Evolutionary conservation across 2,113 vertebrate species (phyloP), one percentile per base, ranked within the genome.

Genomic region (Lipotes vexillifer): DNA sequence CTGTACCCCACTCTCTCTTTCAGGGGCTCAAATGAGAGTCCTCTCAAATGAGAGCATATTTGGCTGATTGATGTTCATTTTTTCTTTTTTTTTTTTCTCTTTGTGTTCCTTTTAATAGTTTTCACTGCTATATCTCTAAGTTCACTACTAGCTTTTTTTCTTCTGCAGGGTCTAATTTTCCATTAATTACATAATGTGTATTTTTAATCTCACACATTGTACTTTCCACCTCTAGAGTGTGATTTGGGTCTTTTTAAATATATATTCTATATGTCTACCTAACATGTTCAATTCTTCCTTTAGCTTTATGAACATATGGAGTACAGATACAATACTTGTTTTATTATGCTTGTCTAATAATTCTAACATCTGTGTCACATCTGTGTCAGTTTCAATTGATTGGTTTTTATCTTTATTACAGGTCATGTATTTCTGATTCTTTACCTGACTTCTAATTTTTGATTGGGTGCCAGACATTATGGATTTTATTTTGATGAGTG

Each of bases 301-400:
- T 81, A 71, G 69, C 23, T 92, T 61, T 69, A 31, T 68, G 31
- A 96, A 61, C 66, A 86, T 77, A 88, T 61, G 61, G 44, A 90
- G 31, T 72, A 89, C 7, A 44, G 29, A 94, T 55, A 55, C 77
- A 88, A 74, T 77, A 94, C 78, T 38, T 25, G 20, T 71, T 90
- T 77, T 88, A 77, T 86, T 74, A 68, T 71, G 44, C 8, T 94
- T 85, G 3, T 78, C 66, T 93, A 21, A 71, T 92, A 57, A 83
- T 97, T 92, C 68, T 83, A 93, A 81, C 31, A 80, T 86, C 71
- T 97, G 46, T 78, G n/a, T 85, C 38, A 92, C 57, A 81, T 85
- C 66, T 68, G n/a, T 80, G 3, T 87, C 84, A 61, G 20, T 95
- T 96, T 92, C 38, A 90, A 89, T n/a, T 23, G 5, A 36, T 41